Evolutionary conservation across 2,888 invertebrate genomes (phyloP), one percentile per base, ranked within the genome.

Genomic region (Rhamphomyia laevipes): DNA sequence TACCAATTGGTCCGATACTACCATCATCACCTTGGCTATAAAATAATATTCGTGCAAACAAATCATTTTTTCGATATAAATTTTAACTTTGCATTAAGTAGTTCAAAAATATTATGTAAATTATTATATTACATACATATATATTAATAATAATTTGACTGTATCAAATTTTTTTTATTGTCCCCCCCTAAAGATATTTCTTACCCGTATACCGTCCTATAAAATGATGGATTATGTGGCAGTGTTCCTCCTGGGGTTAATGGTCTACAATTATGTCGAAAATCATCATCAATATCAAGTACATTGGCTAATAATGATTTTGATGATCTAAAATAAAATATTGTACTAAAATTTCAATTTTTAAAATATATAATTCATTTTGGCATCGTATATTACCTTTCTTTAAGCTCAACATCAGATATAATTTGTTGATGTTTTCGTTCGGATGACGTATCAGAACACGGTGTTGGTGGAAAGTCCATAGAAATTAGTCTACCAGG

Each of bases 241-340:
- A 77, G 72, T 59, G 76, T 76, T 63, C 73, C 69, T 57, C 72
- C 71, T 60, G 78, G 74, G 59, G 78, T 78, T 72, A 81, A 78
- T 71, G 81, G 81, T 70, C 82, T 76, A 65, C 84, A 84, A 68
- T 80, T 80, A 73, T 85, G 86, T 63, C 86, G 80, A 74, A 91
- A 89, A 77, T 95, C 95, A 73, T 95, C 95, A 72, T 95, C 95
- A 73, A 95, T 89, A 75, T 95, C 95, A 65, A 95, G 80, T 65
- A 95, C 93, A 74, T 95, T 95, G 63, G 95, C 94, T 67, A 96
- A 78, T 63, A 96, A 80, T 68, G 92, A 92, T 75, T 93, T 92
- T 65, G 93, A 93, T 61, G 93, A 93, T 65, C 86, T 70, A 51
- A 43, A 54, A 50, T 46, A n/a, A 17, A 16, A 30, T 16, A 33